Percentiles rank a stretch among this genome's conserved stretches.
Evolutionary conservation across 2,113 vertebrate species (phyloP).

Genomic region (Vanacampus margaritifer): DNA sequence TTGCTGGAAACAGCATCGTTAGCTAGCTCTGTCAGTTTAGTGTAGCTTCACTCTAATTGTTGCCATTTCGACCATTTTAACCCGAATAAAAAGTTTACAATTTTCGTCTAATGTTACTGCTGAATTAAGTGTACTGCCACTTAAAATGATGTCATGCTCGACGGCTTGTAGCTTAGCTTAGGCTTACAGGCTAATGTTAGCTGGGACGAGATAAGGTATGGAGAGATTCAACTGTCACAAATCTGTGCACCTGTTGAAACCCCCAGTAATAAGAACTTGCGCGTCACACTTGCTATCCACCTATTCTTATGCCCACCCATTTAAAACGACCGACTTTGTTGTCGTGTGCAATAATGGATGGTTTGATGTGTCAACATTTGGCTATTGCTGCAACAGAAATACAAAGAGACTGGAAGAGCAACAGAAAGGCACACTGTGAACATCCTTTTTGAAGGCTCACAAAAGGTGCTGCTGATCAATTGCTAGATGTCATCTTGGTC

Average conservation of each 20-base stretch:
- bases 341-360: neutral
- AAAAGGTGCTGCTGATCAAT: too few relatives aligned
- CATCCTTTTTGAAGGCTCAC: too few relatives aligned
- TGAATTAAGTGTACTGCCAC: neutral
- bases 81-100: neutral
- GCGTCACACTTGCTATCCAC: neutral
- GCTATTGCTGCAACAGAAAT: neutral
- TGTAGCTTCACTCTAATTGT: neutral
- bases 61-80: neutral
- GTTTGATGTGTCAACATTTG: neutral
- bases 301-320: neutral
- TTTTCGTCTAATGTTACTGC: neutral
- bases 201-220: neutral
- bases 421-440: neutral
- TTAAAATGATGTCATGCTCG: neutral
- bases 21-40: constrained; percentile 28
- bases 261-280: neutral
- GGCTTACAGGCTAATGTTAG: neutral
- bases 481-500: too few relatives aligned
- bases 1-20: constrained; percentile 2
- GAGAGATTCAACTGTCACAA: neutral
- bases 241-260: neutral
- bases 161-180: neutral
- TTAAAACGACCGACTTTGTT: neutral
- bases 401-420: too few relatives aligned